Evolutionary conservation across 2,888 invertebrate genomes (phyloP).

Genomic region (Spisula subtruncata): DNA sequence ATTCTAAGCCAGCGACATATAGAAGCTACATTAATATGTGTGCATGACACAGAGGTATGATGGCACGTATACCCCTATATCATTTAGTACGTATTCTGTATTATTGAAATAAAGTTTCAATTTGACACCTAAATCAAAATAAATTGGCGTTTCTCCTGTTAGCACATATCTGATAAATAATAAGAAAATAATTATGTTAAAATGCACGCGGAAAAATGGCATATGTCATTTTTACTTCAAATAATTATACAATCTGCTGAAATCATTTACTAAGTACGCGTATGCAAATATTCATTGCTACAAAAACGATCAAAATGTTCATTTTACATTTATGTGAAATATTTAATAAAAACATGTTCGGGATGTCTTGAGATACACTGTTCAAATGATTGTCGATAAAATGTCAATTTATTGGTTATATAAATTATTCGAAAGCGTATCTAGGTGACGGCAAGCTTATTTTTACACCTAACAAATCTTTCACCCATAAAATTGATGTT

Average conservation of each 20-base stretch:
- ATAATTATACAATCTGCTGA: constrained; percentile 40
- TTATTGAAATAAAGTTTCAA: neutral
- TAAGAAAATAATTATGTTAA: constrained; percentile 32
- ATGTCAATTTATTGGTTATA: constrained; percentile 4
- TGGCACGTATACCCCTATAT: no score
- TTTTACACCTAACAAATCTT: neutral
- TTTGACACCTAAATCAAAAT: constrained; percentile 1
- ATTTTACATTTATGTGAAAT: neutral
- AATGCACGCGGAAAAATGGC: constrained; percentile 51
- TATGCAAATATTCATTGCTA: neutral
- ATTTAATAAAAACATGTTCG: neutral
- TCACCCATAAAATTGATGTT: constrained; percentile 27
- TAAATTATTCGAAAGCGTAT: neutral
- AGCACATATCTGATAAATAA: constrained; percentile 21
- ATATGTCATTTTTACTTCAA: constrained; percentile 55
- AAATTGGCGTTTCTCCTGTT: neutral
- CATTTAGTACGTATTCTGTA: neutral
- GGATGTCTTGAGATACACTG: neutral
- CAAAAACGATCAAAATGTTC: neutral
- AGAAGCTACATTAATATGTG: no score
- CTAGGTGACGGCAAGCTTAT: neutral
- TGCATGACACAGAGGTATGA: no score
- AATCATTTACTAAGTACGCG: neutral
- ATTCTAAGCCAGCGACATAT: no score
- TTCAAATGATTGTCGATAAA: neutral